Base-by-base conservation (phyloP, 1,140 invertebrate genomes). In the Apis florea region DNA sequence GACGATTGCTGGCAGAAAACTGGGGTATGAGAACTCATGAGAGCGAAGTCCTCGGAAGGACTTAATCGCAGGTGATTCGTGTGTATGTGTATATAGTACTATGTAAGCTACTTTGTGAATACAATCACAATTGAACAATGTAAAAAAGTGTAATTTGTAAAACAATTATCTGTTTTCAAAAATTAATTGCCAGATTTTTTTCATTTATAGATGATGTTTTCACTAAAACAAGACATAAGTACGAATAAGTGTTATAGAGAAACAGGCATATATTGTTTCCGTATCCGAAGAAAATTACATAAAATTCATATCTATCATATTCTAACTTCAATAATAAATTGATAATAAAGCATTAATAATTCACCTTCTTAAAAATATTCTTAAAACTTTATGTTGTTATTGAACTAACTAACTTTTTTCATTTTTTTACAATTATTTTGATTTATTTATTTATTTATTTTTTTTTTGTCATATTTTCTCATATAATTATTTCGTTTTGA, bases 1-100 rank as follows among this genome's bases (percentile, higher is more conserved):
- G 73, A 86, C 86, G 89, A 88, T 88, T 90, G 87, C 85, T 82
- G 82, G 85, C 78, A 90, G 88, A 88, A 90, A 92, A 91, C 90
- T 90, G 87, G 90, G 87, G 88, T 88, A 90, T 79, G 89, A 82
- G 85, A 89, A 78, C 82, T 85, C 87, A 53, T 59, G 63, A 82
- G 74, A 84, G 82, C 88, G 87, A 91, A 82, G 85, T 84, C 83
- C 87, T 82, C 72, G 72, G 69, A 80, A 79, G 81, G 68, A 83
- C 70, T 86, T 82, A 82, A 84, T 88, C 83, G 51, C 88, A 86
- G 81, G 77, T 86, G 69, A 74, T 66, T 79, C 58, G 56, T 40
- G 71, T 51, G 71, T 59, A 59, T 24, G 64, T 40, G 6, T 49
- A 15, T 11, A 67, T 13, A 26, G 2, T 4, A 15, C 11, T 26